Conservation (phyloP, 2,888 invertebrate genomes). For the Euzophera pinguis region DNA sequence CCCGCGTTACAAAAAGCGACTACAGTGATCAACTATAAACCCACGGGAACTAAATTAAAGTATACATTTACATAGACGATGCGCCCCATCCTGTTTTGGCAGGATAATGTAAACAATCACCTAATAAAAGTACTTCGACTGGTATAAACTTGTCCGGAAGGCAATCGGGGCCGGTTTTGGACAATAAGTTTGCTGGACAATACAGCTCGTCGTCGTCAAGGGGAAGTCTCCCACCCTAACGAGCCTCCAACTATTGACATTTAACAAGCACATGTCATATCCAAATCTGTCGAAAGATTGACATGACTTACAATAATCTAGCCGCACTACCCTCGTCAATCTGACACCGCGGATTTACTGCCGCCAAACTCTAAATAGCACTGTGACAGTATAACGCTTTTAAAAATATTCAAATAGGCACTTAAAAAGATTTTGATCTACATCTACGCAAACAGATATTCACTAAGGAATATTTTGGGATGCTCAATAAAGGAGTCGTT, state of each 20-base stretch:
- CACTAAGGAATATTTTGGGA: slow-evolving; percentile 26
- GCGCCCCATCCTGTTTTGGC: slow-evolving; percentile 1
- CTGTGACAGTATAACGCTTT: slow-evolving; percentile 27
- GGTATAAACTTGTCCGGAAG: slow-evolving; percentile 48
- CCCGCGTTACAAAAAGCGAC: neutral
- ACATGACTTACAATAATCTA: slow-evolving; percentile 52
- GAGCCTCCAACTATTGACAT: slow-evolving; percentile 40
- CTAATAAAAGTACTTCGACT: slow-evolving; percentile 33
- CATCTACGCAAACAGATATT: slow-evolving; percentile 31
- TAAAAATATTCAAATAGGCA: slow-evolving; percentile 25
- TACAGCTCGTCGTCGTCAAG: slow-evolving; percentile 44
- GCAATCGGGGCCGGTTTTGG: slow-evolving; percentile 46
- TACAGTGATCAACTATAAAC: neutral
- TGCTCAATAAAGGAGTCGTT: slow-evolving; percentile 43
- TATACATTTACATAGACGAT: neutral
- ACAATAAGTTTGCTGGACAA: slow-evolving; percentile 55
- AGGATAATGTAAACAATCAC: slow-evolving; percentile 38
- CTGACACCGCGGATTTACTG: slow-evolving; percentile 36
- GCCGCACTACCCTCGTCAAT: slow-evolving; percentile 53
- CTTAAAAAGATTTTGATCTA: slow-evolving; percentile 27
- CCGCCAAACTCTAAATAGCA: slow-evolving; percentile 21
- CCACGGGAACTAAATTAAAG: slow-evolving; percentile 6
- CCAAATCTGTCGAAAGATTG: slow-evolving; percentile 42
- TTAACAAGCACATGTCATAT: slow-evolving; percentile 50
- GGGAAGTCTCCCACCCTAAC: slow-evolving; percentile 56